Evolutionary conservation across 2,797 vertebrate species (phyloP).

Genomic region (Manis javanica): DNA sequence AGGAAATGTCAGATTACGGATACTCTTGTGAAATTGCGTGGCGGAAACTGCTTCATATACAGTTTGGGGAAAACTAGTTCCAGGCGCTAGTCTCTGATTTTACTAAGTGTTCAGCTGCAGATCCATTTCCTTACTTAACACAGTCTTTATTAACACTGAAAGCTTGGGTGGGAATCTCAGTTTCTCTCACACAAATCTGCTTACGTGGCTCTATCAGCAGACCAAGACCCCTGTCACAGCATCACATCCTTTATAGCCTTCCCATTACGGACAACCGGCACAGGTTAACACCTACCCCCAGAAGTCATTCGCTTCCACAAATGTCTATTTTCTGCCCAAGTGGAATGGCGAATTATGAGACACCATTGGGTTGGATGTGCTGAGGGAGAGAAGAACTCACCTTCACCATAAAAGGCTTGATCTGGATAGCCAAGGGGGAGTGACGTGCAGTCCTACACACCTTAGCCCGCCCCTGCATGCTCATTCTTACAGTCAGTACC

Average conservation of each 20-base stretch:
- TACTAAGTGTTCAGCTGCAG: not conserved
- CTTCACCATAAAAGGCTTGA: not conserved
- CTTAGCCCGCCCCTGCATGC: not conserved
- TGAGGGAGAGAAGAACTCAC: not conserved
- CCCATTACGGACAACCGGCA: not conserved
- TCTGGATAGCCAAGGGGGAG: not conserved
- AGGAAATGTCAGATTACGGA: conserved; percentile 59
- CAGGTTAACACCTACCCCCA: not conserved
- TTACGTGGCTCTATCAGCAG: not conserved
- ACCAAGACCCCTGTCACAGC: not conserved
- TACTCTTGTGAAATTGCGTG: conserved; percentile 40
- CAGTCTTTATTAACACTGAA: conserved; percentile 4
- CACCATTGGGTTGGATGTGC: not conserved
- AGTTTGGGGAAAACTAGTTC: conserved; percentile 44
- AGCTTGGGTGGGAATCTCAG: not conserved
- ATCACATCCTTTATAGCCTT: not conserved
- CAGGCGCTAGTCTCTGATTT: conserved; percentile 36
- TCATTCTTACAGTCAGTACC: not conserved
- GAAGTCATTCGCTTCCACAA: not conserved
- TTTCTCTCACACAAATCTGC: not conserved
- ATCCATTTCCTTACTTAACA: not conserved
- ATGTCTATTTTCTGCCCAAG: not conserved
- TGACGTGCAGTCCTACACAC: not conserved
- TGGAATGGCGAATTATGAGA: not conserved
- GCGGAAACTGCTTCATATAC: not conserved